Percentiles rank a stretch among this genome's conserved stretches.
These are phyloP conservation scores for Pristis pectinata DNA, from an alignment of 2,797 vertebrate species.

Conservation along the genomic window DNA sequence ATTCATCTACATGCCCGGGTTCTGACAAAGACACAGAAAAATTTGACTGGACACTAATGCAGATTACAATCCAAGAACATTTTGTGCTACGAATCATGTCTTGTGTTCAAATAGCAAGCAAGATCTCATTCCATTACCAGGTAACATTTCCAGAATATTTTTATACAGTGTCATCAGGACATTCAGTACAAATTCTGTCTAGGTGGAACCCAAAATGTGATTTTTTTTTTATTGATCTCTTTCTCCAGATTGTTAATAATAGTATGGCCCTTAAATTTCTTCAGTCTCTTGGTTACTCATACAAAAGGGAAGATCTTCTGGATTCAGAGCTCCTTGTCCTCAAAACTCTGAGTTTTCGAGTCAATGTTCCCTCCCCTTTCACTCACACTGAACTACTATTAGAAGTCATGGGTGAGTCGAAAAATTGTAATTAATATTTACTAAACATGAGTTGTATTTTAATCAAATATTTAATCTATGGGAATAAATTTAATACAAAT, in stretches of 20 bases:
- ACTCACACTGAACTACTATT: slow-evolving; percentile 78
- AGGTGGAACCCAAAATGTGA: not conserved
- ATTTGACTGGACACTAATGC: slow-evolving; percentile 52
- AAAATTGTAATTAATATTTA: not conserved
- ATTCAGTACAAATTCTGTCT: not conserved
- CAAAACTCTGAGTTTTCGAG: slow-evolving; percentile 71
- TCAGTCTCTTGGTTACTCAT: slow-evolving; percentile 59
- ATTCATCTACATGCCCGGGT: slow-evolving; percentile 41
- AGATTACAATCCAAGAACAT: slow-evolving; percentile 56
- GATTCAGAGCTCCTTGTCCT: slow-evolving; percentile 78
- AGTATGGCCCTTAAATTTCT: slow-evolving; percentile 68
- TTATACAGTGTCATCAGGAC: not conserved
- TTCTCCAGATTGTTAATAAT: slow-evolving; percentile 66
- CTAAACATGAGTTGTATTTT: not conserved
- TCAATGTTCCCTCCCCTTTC: slow-evolving; percentile 71
- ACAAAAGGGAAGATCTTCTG: slow-evolving; percentile 69
- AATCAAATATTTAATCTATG: not conserved
- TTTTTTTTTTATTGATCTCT: not conserved
- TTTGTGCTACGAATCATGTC: slow-evolving; percentile 72
- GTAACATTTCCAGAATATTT: slow-evolving; percentile 52
- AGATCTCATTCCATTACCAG: slow-evolving; percentile 69
- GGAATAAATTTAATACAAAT: not conserved
- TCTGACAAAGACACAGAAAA: slow-evolving; percentile 41
- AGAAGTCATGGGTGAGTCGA: slow-evolving; percentile 78
- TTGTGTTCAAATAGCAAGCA: slow-evolving; percentile 86